Percentiles rank a stretch among this genome's conserved stretches.
phyloP scores from a whole-genome alignment of 2,797 vertebrate genomes.

The Todus mexicanus region DNA sequence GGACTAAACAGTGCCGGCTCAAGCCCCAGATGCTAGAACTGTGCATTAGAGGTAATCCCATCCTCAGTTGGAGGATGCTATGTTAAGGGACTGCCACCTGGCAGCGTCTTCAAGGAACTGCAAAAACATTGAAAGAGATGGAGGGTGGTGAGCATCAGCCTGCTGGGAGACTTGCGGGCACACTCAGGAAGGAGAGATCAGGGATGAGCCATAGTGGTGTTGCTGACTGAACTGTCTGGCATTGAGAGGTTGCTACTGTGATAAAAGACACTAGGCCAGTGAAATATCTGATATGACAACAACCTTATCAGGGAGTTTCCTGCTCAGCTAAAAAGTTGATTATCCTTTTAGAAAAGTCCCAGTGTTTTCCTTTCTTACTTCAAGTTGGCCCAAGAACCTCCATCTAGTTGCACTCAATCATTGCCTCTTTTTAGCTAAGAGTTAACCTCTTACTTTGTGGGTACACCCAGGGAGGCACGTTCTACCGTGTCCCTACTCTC shows the following conservation, averaged over 20 bases:
- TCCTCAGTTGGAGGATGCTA: background rate
- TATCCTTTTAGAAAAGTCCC: background rate
- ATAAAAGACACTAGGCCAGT: background rate
- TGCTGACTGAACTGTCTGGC: fast-evolving
- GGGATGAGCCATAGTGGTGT: background rate
- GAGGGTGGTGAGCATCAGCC: background rate
- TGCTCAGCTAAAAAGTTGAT: background rate
- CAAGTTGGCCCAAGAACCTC: background rate
- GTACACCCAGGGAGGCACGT: background rate
- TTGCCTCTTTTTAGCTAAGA: background rate
- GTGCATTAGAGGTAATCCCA: background rate
- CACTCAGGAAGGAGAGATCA: background rate
- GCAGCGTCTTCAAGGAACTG: conserved; percentile 52
- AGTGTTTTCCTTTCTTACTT: background rate
- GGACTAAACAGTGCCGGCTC: background rate
- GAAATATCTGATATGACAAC: background rate
- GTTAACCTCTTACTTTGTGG: background rate
- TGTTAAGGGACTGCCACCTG: conserved; percentile 68
- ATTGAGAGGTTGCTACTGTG: background rate
- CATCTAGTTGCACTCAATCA: background rate
- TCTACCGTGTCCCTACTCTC: background rate
- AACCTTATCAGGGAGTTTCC: background rate
- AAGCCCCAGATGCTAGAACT: background rate
- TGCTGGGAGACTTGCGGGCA: background rate
- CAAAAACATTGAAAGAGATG: background rate